These are phyloP conservation scores for Yoshiicerus persimilis DNA, from an alignment of 1,140 invertebrate species.

Conservation along the genomic window DNA sequence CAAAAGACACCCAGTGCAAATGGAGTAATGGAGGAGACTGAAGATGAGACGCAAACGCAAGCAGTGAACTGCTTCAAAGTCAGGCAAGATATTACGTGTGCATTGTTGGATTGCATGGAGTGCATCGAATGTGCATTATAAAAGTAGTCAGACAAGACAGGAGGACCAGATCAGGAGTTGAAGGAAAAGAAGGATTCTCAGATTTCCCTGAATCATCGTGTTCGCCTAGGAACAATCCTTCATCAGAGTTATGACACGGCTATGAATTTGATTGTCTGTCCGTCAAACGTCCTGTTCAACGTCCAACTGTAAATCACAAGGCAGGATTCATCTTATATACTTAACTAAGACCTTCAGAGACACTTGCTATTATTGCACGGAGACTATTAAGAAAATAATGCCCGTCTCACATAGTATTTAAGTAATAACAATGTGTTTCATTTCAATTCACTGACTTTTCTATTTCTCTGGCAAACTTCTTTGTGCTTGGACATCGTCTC, in stretches of 20 bases:
- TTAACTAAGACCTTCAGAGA: background rate
- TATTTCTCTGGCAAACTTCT: background rate
- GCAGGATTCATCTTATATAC: too few relatives aligned
- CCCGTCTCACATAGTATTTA: background rate
- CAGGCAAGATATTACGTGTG: background rate
- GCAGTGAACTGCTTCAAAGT: background rate
- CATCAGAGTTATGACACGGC: slow-evolving; percentile 30
- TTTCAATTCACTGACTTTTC: background rate
- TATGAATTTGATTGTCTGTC: background rate
- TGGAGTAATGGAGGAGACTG: background rate
- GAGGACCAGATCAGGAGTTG: background rate
- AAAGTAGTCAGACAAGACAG: background rate
- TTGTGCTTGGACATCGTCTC: background rate
- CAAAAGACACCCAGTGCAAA: too few relatives aligned
- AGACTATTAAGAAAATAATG: background rate
- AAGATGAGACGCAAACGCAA: background rate
- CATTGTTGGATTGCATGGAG: background rate
- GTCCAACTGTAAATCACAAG: background rate
- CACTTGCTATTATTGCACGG: background rate
- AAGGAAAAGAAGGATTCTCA: background rate
- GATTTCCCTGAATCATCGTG: slow-evolving; percentile 44
- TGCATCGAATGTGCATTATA: background rate
- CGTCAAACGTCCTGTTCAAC: background rate
- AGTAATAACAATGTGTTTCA: background rate
- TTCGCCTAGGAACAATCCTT: slow-evolving; percentile 42